These are phyloP conservation scores for Polia nebulosa DNA, from an alignment of 2,888 invertebrate species.

Conservation along the genomic window DNA sequence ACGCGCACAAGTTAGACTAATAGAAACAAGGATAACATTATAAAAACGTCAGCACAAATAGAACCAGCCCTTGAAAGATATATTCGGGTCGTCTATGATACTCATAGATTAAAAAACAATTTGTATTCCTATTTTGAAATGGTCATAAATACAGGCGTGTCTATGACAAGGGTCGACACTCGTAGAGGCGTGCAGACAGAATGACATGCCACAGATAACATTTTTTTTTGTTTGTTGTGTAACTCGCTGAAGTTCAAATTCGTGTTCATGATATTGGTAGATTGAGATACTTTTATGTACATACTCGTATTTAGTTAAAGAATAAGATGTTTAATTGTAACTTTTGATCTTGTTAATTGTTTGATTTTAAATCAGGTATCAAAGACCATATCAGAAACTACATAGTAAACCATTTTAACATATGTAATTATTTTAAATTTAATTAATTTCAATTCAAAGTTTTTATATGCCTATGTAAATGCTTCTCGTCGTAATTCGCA, in stretches of 20 bases:
- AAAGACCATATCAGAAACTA: not conserved
- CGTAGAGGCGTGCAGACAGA: constrained; percentile 65
- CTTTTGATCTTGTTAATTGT: not conserved
- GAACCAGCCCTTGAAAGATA: constrained; percentile 21
- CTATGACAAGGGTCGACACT: constrained; percentile 71
- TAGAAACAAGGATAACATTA: not conserved
- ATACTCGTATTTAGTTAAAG: not conserved
- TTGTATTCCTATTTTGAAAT: constrained; percentile 67
- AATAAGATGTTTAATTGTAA: not conserved
- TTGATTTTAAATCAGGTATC: not conserved
- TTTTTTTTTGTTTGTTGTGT: constrained; percentile 56
- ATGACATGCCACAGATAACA: constrained; percentile 64
- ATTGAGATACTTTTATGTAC: not conserved
- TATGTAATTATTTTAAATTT: no score
- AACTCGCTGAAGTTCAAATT: constrained; percentile 41
- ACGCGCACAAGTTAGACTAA: not conserved
- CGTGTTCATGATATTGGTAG: constrained; percentile 27
- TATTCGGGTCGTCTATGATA: constrained; percentile 37
- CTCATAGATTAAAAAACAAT: constrained; percentile 61
- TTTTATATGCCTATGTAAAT: no score
- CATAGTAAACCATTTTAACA: not conserved
- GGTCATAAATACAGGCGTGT: constrained; percentile 67
- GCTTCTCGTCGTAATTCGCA: no score
- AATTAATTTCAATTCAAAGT: no score
- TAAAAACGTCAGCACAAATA: constrained; percentile 8